Evolutionary conservation across 1,140 invertebrate species (phyloP).

Genomic region (Drosophila cardini): DNA sequence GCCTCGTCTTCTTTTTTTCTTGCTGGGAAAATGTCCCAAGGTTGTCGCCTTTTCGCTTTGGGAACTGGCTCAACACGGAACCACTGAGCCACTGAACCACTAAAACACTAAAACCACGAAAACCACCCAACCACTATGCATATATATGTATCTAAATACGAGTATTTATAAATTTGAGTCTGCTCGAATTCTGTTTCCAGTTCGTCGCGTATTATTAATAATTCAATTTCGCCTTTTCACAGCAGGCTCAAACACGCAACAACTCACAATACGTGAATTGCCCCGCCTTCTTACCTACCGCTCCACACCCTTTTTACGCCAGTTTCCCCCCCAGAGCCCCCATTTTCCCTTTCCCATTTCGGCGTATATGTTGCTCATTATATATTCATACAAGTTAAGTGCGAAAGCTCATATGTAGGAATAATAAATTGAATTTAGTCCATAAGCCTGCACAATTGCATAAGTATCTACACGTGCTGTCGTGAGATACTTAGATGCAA

Average conservation of each 20-base stretch:
- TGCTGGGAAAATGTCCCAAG: constrained; percentile 45
- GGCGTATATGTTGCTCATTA: constrained; percentile 60
- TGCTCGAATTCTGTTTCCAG: constrained; percentile 17
- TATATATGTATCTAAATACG: constrained; percentile 6
- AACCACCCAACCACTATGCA: constrained; percentile 31
- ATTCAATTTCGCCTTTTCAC: constrained; percentile 71
- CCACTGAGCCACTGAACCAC: constrained; percentile 1
- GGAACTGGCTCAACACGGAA: constrained; percentile 4
- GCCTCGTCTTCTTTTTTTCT: background rate
- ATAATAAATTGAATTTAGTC: constrained; percentile 77
- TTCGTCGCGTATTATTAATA: constrained; percentile 75
- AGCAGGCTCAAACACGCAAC: constrained; percentile 63
- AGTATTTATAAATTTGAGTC: constrained; percentile 29
- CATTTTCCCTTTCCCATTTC: constrained; percentile 21
- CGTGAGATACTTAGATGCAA: constrained; percentile 36
- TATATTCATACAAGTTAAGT: constrained; percentile 81
- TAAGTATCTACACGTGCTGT: constrained; percentile 60
- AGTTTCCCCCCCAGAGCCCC: background rate
- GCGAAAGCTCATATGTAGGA: constrained; percentile 79
- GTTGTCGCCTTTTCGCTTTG: constrained; percentile 51
- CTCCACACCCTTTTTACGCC: background rate
- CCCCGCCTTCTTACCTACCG: background rate
- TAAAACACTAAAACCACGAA: background rate
- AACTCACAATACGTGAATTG: constrained; percentile 13
- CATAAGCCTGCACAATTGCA: constrained; percentile 62